These are phyloP conservation scores for Nebria salina DNA, from an alignment of 2,888 invertebrate genomes.

Conservation along the genomic window DNA sequence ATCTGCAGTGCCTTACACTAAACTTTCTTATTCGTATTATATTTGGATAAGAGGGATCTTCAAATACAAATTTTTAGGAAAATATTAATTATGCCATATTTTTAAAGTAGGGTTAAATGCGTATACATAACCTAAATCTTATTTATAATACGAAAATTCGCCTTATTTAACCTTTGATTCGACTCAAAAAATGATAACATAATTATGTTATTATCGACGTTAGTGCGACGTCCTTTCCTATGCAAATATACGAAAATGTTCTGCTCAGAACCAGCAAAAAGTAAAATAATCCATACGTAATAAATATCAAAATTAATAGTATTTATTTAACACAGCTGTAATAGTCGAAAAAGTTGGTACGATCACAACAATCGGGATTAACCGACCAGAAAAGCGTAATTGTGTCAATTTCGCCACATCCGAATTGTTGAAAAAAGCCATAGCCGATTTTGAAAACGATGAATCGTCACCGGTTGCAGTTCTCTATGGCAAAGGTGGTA, in stretches of 20 bases:
- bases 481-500: conserved; percentile 90
- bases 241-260: conserved; percentile 18
- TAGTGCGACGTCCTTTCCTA: conserved; percentile 7
- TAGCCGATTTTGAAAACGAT: conserved; percentile 84
- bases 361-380: conserved; percentile 85
- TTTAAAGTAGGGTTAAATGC: background rate
- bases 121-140: background rate
- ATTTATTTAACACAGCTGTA: conserved; percentile 50
- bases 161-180: background rate
- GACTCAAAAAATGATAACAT: background rate
- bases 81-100: too few relatives aligned
- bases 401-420: conserved; percentile 80
- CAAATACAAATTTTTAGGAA: too few relatives aligned
- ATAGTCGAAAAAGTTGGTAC: conserved; percentile 70
- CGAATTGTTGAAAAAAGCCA: conserved; percentile 73
- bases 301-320: conserved; percentile 26
- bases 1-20: too few relatives aligned
- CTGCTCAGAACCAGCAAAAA: conserved; percentile 28
- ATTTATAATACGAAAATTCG: background rate
- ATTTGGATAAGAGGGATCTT: too few relatives aligned
- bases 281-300: background rate
- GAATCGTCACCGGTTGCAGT: conserved; percentile 76
- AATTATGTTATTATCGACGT: conserved; percentile 25
- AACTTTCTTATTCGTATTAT: too few relatives aligned
- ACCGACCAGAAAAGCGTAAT: conserved; percentile 84